A percentile compares a stretch with the other conserved stretches of the same genome.
These are phyloP conservation scores for Emydoidea blandingii DNA, from an alignment of 2,797 vertebrate genomes.

Conservation along the genomic window DNA sequence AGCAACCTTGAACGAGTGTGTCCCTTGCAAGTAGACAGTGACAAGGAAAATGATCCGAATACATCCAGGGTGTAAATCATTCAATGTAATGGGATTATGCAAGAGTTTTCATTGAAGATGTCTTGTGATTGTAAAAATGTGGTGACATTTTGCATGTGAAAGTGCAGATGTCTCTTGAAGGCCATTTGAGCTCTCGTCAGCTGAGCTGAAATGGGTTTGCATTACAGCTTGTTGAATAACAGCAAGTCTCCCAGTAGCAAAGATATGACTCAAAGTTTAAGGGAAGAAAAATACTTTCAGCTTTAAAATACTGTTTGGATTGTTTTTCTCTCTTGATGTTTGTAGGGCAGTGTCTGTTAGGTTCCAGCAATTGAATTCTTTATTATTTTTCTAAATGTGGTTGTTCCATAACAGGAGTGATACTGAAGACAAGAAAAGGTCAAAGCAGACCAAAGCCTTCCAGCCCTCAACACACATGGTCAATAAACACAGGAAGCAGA, in stretches of 20 bases:
- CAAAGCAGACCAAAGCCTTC: background rate
- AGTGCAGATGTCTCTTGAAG: background rate
- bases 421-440: background rate
- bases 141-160: background rate
- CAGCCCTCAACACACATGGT: background rate
- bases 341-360: background rate
- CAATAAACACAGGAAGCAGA: background rate
- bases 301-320: background rate
- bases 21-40: background rate
- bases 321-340: background rate
- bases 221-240: background rate
- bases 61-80: background rate
- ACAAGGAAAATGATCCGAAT: background rate
- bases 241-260: background rate
- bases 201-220: background rate
- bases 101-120: background rate
- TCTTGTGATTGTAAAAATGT: background rate
- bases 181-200: background rate
- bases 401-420: background rate
- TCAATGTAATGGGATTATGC: background rate
- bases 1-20: background rate
- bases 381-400: background rate
- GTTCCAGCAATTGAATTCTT: background rate
- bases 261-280: background rate
- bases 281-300: accelerated